Base-by-base conservation (phyloP, 1,140 invertebrate genomes). In the Lepidostoma basale region DNA sequence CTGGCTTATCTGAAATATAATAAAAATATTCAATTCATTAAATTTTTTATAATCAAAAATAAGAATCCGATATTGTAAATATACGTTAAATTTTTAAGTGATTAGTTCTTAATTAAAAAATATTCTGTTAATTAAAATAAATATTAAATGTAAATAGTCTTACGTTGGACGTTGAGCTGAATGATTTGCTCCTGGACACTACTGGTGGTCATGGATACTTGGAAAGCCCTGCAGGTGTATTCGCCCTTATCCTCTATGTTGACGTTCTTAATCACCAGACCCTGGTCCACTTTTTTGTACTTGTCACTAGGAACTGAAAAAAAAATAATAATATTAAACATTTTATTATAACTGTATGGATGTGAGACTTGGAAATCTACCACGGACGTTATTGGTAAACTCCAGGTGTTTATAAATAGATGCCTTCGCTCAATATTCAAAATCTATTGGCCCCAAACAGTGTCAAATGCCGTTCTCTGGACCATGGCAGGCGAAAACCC, bases 161-260 rank as follows among this genome's bases (percentile, higher is more conserved):
- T 78, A 86, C 84, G 84, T 78, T 85, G 81, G 67, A 86, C 81
- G 75, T 83, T 82, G 65, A 86, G 77, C 66, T 76, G 77, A 73
- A 86, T 83, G 36, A 75, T 77, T 59, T 77, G 73, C 54, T 82
- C 78, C 70, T 81, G 78, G 70, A 83, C 75, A 73, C 82, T 79
- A 33, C 79, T 83, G 69, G 75, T 76, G 67, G 77, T 77, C 23
- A 74, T 68, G 33, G 83, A 82, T 26, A 84, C 77, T 75, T 85
- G 84, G 67, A 78, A 80, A 42, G 85, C 85, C 49, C 78, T 76
- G 76, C 85, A 87, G 40, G 78, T 79, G 76, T 86, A 87, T 52
- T 78, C 78, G 45, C 85, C 85, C 67, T 77, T 81, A 74, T 87
- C 85, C 40, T 78, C 77, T 56, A 83, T 76, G 20, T 78, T 80